Evolutionary conservation across 2,888 invertebrate genomes (phyloP).

Genomic region (Mechanitis messenoides): DNA sequence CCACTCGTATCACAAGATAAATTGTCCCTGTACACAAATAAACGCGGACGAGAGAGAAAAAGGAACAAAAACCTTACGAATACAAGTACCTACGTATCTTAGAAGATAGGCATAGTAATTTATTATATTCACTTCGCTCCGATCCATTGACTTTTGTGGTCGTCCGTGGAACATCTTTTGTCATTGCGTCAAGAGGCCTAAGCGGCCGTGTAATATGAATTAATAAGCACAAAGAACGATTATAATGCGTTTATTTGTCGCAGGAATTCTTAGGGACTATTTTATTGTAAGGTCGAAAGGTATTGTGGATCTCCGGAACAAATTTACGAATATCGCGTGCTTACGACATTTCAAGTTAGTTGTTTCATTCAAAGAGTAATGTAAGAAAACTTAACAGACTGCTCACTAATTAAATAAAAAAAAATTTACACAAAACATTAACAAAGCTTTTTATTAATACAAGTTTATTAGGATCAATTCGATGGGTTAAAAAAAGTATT

Average conservation of each 20-base stretch:
- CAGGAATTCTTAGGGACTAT: slow-evolving; percentile 48
- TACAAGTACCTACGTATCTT: slow-evolving; percentile 47
- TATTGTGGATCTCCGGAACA: slow-evolving; percentile 58
- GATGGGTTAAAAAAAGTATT: too few species aligned
- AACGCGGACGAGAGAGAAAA: slow-evolving; percentile 55
- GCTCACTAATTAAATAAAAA: too few species aligned
- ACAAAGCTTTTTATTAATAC: too few species aligned
- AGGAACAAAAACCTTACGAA: slow-evolving; percentile 54
- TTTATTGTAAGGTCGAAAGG: slow-evolving; percentile 48
- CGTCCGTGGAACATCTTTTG: slow-evolving; percentile 62
- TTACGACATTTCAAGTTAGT: slow-evolving; percentile 43
- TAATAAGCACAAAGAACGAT: slow-evolving; percentile 74
- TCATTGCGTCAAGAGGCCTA: slow-evolving; percentile 64
- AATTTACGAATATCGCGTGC: slow-evolving; percentile 68
- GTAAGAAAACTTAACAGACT: neutral
- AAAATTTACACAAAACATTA: too few species aligned
- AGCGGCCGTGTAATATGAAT: slow-evolving; percentile 76
- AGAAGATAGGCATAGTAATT: slow-evolving; percentile 63
- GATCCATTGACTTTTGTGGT: slow-evolving; percentile 71
- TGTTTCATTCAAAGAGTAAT: slow-evolving; percentile 29
- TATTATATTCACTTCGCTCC: slow-evolving; percentile 69
- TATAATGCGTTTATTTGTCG: slow-evolving; percentile 71
- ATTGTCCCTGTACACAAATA: slow-evolving; percentile 70
- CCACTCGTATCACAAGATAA: slow-evolving; percentile 68
- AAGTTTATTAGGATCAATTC: too few species aligned